These are phyloP conservation scores for Gymnocypris eckloni DNA, from an alignment of 2,797 vertebrate species.

Conservation along the genomic window DNA sequence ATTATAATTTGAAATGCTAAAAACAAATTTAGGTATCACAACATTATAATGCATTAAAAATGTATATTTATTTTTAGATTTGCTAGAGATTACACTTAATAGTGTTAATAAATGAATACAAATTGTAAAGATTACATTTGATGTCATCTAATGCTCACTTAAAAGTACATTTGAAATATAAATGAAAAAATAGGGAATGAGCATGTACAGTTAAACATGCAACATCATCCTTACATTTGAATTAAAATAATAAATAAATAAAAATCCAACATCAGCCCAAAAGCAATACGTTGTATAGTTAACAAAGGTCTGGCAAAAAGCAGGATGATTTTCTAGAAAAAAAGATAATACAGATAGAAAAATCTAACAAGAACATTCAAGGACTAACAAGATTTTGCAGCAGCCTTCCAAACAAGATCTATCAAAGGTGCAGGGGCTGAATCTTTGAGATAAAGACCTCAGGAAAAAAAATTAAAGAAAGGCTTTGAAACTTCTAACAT, in stretches of 20 bases:
- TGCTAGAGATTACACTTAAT: not conserved
- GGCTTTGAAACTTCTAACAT: constrained; percentile 29
- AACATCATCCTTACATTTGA: not conserved
- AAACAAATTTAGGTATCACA: not conserved
- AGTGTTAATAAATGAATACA: not conserved
- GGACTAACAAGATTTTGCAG: not conserved
- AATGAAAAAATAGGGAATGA: not conserved
- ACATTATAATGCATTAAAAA: not conserved
- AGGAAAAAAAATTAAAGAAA: not conserved
- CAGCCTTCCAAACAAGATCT: constrained; percentile 8
- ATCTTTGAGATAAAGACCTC: constrained; percentile 6
- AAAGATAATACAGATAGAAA: not conserved
- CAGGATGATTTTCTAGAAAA: not conserved
- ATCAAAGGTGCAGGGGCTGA: constrained; percentile 32
- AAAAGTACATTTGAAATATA: not conserved
- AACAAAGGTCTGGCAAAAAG: not conserved
- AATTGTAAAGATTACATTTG: not conserved
- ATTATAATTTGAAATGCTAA: not conserved
- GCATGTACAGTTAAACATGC: not conserved
- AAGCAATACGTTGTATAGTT: not conserved
- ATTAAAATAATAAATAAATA: not conserved
- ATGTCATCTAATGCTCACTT: not conserved
- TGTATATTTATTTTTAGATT: not conserved
- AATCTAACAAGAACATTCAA: not conserved
- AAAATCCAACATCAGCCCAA: not conserved